Conservation (phyloP, 2,113 vertebrate species). For the Corythaixoides concolor region DNA sequence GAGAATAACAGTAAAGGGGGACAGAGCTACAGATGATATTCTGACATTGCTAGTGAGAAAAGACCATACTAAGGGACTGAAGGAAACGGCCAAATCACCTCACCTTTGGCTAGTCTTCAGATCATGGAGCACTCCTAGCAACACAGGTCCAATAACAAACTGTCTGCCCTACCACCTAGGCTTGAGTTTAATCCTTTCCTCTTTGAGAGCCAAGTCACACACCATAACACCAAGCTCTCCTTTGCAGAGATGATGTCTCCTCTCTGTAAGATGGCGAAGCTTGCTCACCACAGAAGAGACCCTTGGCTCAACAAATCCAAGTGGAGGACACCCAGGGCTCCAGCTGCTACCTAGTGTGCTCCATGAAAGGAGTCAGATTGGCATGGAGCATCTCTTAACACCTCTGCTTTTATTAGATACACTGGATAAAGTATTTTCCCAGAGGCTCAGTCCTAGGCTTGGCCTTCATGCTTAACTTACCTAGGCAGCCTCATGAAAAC, state of each 20-base stretch:
- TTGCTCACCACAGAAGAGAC: neutral
- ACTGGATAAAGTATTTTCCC: neutral
- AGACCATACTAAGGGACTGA: neutral
- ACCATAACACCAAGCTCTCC: neutral
- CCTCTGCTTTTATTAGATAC: neutral
- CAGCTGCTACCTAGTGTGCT: neutral
- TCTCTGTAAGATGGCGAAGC: neutral
- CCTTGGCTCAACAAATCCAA: neutral
- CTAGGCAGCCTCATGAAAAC: neutral
- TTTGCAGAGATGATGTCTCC: neutral
- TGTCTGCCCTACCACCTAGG: neutral
- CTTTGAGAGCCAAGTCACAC: neutral
- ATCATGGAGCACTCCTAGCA: neutral
- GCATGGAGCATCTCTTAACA: neutral
- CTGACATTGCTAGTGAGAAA: neutral
- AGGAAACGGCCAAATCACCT: neutral
- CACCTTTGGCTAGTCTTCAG: neutral
- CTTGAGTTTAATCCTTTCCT: neutral
- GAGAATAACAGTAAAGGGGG: neutral
- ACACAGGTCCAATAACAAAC: neutral
- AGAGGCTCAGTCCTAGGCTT: neutral
- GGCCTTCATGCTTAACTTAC: neutral
- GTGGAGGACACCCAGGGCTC: neutral
- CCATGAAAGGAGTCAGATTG: neutral
- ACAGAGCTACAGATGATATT: neutral